These are phyloP conservation scores for Tanypteryx hageni DNA, from an alignment of 2,888 invertebrate species.

Conservation along the genomic window DNA sequence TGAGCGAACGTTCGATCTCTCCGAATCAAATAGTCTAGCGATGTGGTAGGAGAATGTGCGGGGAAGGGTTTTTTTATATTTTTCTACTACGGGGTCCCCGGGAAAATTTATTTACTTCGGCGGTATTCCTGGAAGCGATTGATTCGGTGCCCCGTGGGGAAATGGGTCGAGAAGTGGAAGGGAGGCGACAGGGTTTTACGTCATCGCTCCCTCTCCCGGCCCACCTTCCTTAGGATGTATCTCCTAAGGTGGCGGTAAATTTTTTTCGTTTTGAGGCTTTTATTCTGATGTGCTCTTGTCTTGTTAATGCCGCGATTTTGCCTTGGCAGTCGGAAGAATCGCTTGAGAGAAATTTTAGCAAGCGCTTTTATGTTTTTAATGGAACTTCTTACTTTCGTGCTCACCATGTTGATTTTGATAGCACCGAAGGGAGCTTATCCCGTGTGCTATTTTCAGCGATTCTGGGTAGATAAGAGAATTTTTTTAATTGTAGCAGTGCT, in stretches of 20 bases:
- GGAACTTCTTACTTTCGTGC: too few species aligned
- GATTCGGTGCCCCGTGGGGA: slow-evolving; percentile 36
- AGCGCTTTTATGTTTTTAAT: too few species aligned
- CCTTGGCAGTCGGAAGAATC: background rate
- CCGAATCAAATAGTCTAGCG: background rate
- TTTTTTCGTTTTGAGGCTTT: background rate
- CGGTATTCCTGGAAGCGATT: slow-evolving; percentile 53
- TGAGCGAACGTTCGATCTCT: background rate
- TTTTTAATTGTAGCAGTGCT: too few species aligned
- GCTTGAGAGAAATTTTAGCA: too few species aligned
- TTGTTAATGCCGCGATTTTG: background rate
- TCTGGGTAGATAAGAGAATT: too few species aligned
- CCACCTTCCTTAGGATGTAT: background rate
- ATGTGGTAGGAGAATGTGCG: background rate
- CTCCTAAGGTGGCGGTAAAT: background rate
- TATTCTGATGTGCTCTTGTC: background rate
- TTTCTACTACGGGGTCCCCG: slow-evolving; percentile 31
- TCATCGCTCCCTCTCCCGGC: background rate
- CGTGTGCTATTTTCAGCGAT: too few species aligned
- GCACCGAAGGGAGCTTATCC: too few species aligned
- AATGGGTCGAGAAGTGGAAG: background rate
- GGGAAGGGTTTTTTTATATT: background rate
- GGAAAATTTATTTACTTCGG: slow-evolving; percentile 42
- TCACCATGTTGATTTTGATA: too few species aligned
- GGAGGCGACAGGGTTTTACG: background rate